These are phyloP conservation scores for Drosophila leontia DNA, from an alignment of 1,140 invertebrate species.

Conservation along the genomic window DNA sequence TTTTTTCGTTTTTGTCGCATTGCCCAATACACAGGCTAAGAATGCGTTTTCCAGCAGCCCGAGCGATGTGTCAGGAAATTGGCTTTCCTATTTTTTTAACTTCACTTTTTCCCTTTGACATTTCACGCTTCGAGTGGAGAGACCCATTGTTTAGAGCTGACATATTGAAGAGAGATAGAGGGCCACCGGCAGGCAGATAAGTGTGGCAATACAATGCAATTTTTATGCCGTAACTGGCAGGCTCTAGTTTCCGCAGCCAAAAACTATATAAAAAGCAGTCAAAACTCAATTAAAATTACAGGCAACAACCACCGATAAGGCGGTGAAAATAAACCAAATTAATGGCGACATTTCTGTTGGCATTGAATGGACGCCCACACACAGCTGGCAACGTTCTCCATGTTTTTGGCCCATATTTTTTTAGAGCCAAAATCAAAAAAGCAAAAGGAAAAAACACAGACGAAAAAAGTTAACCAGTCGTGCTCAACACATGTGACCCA, in stretches of 20 bases:
- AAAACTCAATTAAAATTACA: slow-evolving; percentile 63
- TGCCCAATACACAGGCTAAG: slow-evolving; percentile 11
- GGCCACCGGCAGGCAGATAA: slow-evolving; percentile 17
- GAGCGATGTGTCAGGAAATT: slow-evolving; percentile 70
- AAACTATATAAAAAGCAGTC: slow-evolving; percentile 36
- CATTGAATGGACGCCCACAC: slow-evolving; percentile 29
- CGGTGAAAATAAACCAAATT: slow-evolving; percentile 35
- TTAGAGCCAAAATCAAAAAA: slow-evolving; percentile 20
- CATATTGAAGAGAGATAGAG: slow-evolving; percentile 49
- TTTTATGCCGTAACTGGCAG: slow-evolving; percentile 20
- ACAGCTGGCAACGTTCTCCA: slow-evolving; percentile 21
- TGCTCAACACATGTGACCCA: slow-evolving; percentile 72
- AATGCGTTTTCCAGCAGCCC: slow-evolving; percentile 42
- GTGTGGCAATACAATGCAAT: slow-evolving; percentile 22
- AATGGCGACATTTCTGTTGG: slow-evolving; percentile 49
- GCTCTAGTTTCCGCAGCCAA: slow-evolving; percentile 19
- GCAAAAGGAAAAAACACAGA: neutral
- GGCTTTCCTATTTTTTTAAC: slow-evolving; percentile 42
- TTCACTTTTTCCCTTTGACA: slow-evolving; percentile 14
- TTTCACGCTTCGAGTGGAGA: slow-evolving; percentile 38
- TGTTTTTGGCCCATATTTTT: slow-evolving; percentile 56
- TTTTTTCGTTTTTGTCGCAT: neutral
- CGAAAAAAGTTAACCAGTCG: slow-evolving; percentile 63
- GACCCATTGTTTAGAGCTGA: slow-evolving; percentile 53
- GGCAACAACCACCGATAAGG: slow-evolving; percentile 34